Conservation (phyloP, 1,140 invertebrate genomes). For the Trichonephila clavipes region DNA sequence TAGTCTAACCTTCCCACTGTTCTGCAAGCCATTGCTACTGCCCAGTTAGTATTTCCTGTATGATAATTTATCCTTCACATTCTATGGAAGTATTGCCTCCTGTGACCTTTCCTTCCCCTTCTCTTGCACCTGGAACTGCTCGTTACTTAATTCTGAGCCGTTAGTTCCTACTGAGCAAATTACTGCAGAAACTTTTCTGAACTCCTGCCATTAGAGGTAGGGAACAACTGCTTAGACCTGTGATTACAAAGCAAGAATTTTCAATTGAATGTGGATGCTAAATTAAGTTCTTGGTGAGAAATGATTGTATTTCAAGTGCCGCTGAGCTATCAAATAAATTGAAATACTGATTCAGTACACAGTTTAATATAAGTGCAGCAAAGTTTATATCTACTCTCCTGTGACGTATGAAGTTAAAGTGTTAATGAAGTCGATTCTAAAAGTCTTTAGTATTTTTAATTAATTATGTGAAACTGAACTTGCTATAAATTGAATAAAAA, state of each 20-base stretch:
- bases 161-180: constrained; percentile 28
- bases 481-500: too few relatives aligned
- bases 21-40: not conserved
- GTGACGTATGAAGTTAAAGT: too few relatives aligned
- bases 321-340: not conserved
- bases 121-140: not conserved
- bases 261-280: not conserved
- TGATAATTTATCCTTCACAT: not conserved
- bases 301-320: not conserved
- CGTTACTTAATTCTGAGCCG: not conserved
- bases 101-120: not conserved
- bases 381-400: too few relatives aligned
- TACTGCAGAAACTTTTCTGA: not conserved
- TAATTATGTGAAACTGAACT: too few relatives aligned
- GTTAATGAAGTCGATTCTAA: too few relatives aligned
- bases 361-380: too few relatives aligned
- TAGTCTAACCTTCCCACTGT: not conserved
- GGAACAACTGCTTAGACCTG: constrained; percentile 6
- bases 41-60: constrained; percentile 28
- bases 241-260: constrained; percentile 14
- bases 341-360: not conserved
- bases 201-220: not conserved
- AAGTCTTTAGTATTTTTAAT: too few relatives aligned
- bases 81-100: not conserved
- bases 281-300: not conserved